Base-by-base conservation (phyloP, 2,797 vertebrate genomes). In the Perodicticus potto region DNA sequence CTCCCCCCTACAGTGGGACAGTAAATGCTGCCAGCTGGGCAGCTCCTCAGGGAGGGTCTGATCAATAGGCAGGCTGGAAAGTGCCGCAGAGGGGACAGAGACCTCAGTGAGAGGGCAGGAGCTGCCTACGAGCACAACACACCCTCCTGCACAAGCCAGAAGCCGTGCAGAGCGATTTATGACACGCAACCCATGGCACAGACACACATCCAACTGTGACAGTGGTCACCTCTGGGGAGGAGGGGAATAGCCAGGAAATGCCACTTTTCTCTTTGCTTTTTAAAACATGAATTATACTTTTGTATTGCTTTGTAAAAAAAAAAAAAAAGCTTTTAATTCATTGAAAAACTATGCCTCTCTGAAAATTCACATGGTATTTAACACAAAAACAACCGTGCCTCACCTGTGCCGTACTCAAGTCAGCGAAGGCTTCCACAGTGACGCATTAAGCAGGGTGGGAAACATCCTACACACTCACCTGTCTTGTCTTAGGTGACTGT, bases 371-470 rank as follows among this genome's bases (percentile, higher is more conserved):
- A 17, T 17, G 32, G 13, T 53, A 53, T 16, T 19, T 67, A 19
- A 67, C 17, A 67, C 32, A 67, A 9, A 19, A n/a, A 8, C 65
- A 67, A n/a, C 17, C 8, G 32, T 3, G 32, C 9, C 32, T 8
- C 32, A 19, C 9, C 32, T 19, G 32, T n/a, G 65, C 65, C 1
- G 3, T 17, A n/a, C 65, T n/a, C 16, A 32, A n/a, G 65, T n/a
- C 32, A 19, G 65, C 0, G 7, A 16, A 8, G 32, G 32, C 2
- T 14, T 4, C 19, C 65, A 57, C 32, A n/a, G 32, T 16, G 63
- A 7, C 0, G 29, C 6, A 9, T 27, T 27, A 10, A 10, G n/a
- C n/a, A 7, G 27, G 1, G 7, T 3, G 22, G 17, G 25, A 3
- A 17, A 25, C 4, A 20, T 55, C 65, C 57, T 8, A 53, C 3